Evolutionary conservation across 2,113 vertebrate species (phyloP), one percentile per base, ranked within the genome.

Genomic region (Sapayoa aenigma): DNA sequence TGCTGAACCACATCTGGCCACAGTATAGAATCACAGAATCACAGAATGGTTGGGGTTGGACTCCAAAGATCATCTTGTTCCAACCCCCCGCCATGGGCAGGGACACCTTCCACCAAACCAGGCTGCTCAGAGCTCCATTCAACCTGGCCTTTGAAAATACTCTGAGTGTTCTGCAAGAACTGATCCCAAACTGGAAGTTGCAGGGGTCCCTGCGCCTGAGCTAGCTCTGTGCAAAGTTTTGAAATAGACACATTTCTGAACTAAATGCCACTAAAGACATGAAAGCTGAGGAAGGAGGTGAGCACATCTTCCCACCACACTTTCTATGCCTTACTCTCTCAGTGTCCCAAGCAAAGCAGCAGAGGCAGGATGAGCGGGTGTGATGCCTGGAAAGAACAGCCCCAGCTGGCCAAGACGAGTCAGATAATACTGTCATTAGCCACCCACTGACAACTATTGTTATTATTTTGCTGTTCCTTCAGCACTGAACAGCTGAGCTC

Each of bases 291-390:
- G 60, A 82, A 47, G 66, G 41, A 80, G 9, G 75, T 55, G 71
- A 82, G 53, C 7, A 7, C 33, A 63, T 23, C 62, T 49, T 59
- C 28, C 31, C 69, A 46, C 31, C 0, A 0, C 8, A 1, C 5
- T 4, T 49, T 18, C 9, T 13, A 35, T 52, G 22, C 42, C 52
- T 31, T 21, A 18, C 27, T 35, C 9, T 60, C 18, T 63, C 35
- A 27, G 39, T 25, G 30, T 42, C 7, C 7, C 37, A n/a, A 10
- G 63, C 33, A 35, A 58, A 63, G 73, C 42, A 56, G 91, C 60
- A 62, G 63, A 28, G 11, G 42, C 55, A 67, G 76, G 33, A 18
- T 2, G 18, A 39, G 71, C 0, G 5, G 39, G 15, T 17, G 50
- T 5, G 5, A 67, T 67, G 59, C 42, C 41, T 39, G 7, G 50